Conservation (phyloP, 2,888 invertebrate genomes). For the Prosapia bicincta region DNA sequence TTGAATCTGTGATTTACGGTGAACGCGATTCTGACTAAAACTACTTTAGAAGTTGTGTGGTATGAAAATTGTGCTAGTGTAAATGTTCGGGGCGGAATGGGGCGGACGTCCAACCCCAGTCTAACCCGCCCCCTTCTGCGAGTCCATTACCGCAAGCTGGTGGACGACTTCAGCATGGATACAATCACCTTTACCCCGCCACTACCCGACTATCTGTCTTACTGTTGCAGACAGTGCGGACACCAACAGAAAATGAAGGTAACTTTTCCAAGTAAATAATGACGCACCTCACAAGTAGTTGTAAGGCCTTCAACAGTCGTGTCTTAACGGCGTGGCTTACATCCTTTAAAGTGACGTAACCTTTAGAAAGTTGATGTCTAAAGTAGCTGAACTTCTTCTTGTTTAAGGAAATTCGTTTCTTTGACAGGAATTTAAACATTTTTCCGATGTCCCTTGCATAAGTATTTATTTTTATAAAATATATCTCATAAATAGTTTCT, state of each 20-base stretch:
- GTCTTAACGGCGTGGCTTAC: too few relatives aligned
- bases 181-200: constrained; percentile 16
- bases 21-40: background rate
- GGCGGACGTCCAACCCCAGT: constrained; percentile 42
- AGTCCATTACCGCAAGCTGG: constrained; percentile 57
- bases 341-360: background rate
- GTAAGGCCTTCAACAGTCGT: background rate
- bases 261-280: constrained; percentile 39
- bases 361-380: background rate
- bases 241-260: constrained; percentile 59
- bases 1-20: background rate
- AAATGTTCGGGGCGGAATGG: constrained; percentile 38
- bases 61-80: background rate
- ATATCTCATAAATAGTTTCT: too few relatives aligned
- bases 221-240: constrained; percentile 59
- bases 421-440: too few relatives aligned
- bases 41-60: background rate
- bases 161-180: constrained; percentile 50
- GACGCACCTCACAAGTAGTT: background rate
- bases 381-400: too few relatives aligned
- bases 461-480: too few relatives aligned
- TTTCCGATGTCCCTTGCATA: too few relatives aligned
- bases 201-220: constrained; percentile 54
- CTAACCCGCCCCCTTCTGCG: constrained; percentile 50
- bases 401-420: too few relatives aligned